These are phyloP conservation scores for Oncorhynchus mykiss DNA, from an alignment of 2,113 vertebrate genomes.

Conservation along the genomic window DNA sequence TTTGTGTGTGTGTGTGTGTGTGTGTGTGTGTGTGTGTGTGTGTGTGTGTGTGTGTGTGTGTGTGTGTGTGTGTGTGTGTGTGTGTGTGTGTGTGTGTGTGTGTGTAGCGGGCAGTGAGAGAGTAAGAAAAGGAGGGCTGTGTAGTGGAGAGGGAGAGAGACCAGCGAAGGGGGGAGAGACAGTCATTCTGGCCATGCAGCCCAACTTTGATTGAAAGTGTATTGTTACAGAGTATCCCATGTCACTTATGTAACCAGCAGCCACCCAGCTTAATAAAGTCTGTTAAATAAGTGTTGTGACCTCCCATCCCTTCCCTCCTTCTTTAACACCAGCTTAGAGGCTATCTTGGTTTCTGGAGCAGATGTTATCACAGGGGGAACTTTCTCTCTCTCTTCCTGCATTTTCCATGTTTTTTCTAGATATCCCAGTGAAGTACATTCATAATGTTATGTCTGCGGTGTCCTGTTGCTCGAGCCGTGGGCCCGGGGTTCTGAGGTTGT, in stretches of 20 bases:
- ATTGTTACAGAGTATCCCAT: constrained; percentile 52
- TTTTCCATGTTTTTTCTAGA: not conserved
- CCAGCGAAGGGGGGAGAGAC: constrained; percentile 1
- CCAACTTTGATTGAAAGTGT: constrained; percentile 51
- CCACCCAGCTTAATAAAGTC: constrained; percentile 43
- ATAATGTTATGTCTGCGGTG: not conserved
- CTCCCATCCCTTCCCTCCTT: not conserved
- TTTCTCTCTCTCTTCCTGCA: not conserved
- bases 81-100: not conserved
- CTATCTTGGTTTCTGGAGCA: constrained; percentile 61
- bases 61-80: not conserved
- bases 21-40: not conserved
- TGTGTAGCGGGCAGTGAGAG: not conserved
- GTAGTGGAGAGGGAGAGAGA: constrained; percentile 1
- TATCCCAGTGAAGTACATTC: not conserved
- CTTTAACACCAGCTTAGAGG: constrained; percentile 35
- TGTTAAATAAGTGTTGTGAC: constrained; percentile 53
- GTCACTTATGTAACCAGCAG: constrained; percentile 60
- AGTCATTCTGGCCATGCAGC: constrained; percentile 38
- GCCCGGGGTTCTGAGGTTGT: not conserved
- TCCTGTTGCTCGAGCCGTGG: not conserved
- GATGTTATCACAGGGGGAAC: constrained; percentile 49
- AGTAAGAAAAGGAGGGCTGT: not conserved
- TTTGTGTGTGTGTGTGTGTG: not conserved
- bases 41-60: not conserved